Conservation (phyloP, 2,797 vertebrate genomes). For the Danio jaintianensis region DNA sequence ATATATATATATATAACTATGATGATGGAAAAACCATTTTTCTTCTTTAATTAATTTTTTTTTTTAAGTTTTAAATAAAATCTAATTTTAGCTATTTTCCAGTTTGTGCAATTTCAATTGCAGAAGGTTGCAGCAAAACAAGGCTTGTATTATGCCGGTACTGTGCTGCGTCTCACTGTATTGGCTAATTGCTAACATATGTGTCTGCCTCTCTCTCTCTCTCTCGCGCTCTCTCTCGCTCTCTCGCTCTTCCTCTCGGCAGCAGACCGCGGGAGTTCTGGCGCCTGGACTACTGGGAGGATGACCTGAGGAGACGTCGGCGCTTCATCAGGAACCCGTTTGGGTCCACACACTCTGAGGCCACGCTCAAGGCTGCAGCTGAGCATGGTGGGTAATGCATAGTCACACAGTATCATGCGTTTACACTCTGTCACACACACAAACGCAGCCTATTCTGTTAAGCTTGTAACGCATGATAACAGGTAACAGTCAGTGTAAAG, state of each 20-base stretch:
- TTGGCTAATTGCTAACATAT: constrained; percentile 99
- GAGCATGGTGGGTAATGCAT: constrained; percentile 87
- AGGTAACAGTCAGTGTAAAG: constrained; percentile 78
- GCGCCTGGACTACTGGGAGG: constrained; percentile 99
- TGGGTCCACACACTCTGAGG: constrained; percentile 96
- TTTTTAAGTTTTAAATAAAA: too few relatives aligned
- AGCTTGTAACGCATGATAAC: constrained; percentile 63
- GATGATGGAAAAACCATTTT: too few relatives aligned
- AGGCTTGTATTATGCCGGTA: constrained; percentile 91
- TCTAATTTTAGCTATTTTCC: neutral
- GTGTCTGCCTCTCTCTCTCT: constrained; percentile 69
- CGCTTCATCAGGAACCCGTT: constrained; percentile 97
- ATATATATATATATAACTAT: too few relatives aligned
- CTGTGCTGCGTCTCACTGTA: constrained; percentile 90
- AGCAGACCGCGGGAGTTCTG: constrained; percentile 98
- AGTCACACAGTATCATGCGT: constrained; percentile 22
- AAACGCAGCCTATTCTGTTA: neutral
- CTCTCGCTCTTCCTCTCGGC: constrained; percentile 87
- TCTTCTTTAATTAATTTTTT: too few relatives aligned
- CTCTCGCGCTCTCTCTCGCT: neutral
- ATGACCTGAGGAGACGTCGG: constrained; percentile 98
- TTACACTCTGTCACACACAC: constrained; percentile 5
- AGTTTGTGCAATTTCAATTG: constrained; percentile 34
- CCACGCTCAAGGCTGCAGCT: constrained; percentile 90
- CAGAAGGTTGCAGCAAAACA: constrained; percentile 76